Evolutionary conservation across 1,140 invertebrate genomes (phyloP).

Genomic region (Medauroidea extradentata): DNA sequence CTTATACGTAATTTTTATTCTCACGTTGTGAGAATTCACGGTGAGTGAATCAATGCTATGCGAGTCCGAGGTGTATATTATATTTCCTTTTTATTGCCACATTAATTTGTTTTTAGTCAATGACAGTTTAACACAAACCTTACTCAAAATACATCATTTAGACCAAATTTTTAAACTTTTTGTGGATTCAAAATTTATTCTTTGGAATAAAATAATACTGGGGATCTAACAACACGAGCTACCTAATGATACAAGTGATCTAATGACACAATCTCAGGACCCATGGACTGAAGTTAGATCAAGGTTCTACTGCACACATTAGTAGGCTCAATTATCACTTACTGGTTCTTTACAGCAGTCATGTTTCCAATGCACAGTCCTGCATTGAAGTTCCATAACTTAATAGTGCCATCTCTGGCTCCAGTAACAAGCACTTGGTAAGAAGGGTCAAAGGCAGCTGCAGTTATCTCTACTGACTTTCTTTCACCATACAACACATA

Average conservation of each 20-base stretch:
- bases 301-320: not conserved
- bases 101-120: no score
- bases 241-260: not conserved
- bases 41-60: no score
- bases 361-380: slow-evolving; percentile 60
- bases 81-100: no score
- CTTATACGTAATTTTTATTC: no score
- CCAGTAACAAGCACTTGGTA: slow-evolving; percentile 65
- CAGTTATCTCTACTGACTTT: slow-evolving; percentile 66
- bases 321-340: not conserved
- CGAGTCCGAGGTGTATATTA: no score
- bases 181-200: no score
- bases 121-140: no score
- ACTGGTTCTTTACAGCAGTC: slow-evolving; percentile 39
- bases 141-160: no score
- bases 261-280: not conserved
- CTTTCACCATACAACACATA: slow-evolving; percentile 53
- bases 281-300: not conserved
- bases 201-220: no score
- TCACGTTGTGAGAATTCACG: no score
- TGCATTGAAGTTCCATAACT: slow-evolving; percentile 78
- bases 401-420: slow-evolving; percentile 57
- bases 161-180: no score
- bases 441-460: slow-evolving; percentile 66
- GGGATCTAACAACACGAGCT: no score